Base-by-base conservation (phyloP, 2,113 vertebrate species). In the Paramisgurnus dabryanus region DNA sequence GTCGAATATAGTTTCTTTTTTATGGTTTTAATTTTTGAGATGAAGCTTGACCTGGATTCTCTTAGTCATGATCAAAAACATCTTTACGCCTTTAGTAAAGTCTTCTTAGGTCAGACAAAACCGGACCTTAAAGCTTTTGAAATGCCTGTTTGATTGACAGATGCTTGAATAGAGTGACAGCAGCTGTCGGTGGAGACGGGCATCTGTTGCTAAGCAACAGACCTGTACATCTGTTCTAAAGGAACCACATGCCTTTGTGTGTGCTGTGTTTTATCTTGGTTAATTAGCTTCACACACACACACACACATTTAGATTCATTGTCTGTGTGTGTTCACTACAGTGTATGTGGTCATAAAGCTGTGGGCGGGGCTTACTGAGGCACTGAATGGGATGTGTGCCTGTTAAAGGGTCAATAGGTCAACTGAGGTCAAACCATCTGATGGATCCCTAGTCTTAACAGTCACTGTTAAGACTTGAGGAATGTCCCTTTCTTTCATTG, bases 351-450 rank as follows among this genome's bases (percentile, higher is more conserved):
- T 80, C 79, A 71, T 89, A 88, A 88, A 85, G 63, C 87, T 85
- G 39, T 79, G 84, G 86, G 84, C 61, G 84, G 83, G 69, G 76
- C 85, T 80, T 60, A 80, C 88, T 89, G 90, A 89, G 87, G 83
- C 75, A 15, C 77, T 90, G 84, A 91, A 88, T 89, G 85, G 87
- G 89, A 91, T 83, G 83, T 85, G 87, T 87, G 89, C 88, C 87
- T 89, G 88, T 89, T 83, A 83, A 86, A 86, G 82, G 91, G 88
- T 87, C 86, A 78, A 67, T 39, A 85, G 92, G 89, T 92, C 90
- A 91, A 82, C 86, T 88, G 84, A 90, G 91, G 90, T 92, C 89
- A 90, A 78, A 76, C 77, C 81, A 85, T 88, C 81, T 87, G 79
- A 87, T 80, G 76, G 72, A 75, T 81, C 22, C 40, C 13, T 34